Evolutionary conservation across 2,113 vertebrate species (phyloP).

Genomic region (Protobothrops mucrosquamatus): DNA sequence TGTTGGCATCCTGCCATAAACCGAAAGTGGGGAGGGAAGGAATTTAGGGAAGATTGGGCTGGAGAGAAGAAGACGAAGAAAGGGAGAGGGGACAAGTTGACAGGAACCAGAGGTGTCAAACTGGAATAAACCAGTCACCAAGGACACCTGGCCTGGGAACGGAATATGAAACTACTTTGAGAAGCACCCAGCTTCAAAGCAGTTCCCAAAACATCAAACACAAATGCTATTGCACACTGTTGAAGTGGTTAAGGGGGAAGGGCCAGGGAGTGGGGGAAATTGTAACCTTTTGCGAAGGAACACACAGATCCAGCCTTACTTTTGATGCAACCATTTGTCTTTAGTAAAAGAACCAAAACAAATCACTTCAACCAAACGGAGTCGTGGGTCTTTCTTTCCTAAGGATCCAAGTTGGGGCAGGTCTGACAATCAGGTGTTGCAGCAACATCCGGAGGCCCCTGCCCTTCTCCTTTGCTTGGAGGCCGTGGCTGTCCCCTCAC

Average conservation of each 20-base stretch:
- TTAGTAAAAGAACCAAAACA: background rate
- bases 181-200: background rate
- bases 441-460: background rate
- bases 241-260: background rate
- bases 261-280: background rate
- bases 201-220: background rate
- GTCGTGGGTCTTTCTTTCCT: background rate
- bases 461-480: background rate
- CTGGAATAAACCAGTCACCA: background rate
- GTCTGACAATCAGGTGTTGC: background rate
- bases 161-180: background rate
- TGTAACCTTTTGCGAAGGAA: background rate
- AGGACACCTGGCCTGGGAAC: background rate
- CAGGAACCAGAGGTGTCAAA: background rate
- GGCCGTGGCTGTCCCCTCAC: background rate
- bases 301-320: background rate
- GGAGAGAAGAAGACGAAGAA: background rate
- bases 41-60: background rate
- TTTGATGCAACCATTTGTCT: background rate
- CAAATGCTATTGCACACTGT: background rate
- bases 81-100: background rate
- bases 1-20: no score
- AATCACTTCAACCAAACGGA: background rate
- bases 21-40: background rate
- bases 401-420: background rate